A percentile compares a stretch with the other conserved stretches of the same genome.
Conservation (phyloP, 2,113 vertebrate genomes). For the Azemiops feae region DNA sequence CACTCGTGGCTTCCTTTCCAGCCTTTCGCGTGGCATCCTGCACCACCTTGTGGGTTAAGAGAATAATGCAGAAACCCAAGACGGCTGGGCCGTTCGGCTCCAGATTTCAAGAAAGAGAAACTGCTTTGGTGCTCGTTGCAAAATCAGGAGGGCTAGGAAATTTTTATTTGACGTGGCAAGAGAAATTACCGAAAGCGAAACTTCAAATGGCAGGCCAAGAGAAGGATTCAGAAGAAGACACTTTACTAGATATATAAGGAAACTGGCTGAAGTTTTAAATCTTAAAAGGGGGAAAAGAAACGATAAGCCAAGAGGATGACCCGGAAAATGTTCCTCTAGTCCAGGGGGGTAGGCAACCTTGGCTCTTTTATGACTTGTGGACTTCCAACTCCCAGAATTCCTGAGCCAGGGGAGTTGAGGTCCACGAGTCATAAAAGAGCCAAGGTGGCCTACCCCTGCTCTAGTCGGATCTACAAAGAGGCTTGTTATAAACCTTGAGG, state of each 20-base stretch:
- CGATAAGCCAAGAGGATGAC: background rate
- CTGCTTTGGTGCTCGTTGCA: background rate
- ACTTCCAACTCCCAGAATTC: too few relatives aligned
- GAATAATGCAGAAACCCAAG: background rate
- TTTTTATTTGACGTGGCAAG: background rate
- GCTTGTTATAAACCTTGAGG: background rate
- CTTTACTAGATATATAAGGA: background rate
- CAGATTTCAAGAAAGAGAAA: background rate
- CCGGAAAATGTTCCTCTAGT: background rate
- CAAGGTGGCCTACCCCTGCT: too few relatives aligned
- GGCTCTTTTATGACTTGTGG: too few relatives aligned
- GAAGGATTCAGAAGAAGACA: background rate
- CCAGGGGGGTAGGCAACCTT: too few relatives aligned
- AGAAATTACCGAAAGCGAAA: background rate
- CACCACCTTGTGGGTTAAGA: conserved; percentile 13
- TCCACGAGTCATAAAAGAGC: too few relatives aligned
- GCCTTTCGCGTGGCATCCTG: background rate
- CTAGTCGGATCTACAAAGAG: background rate
- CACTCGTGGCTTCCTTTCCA: too few relatives aligned
- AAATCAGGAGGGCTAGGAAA: background rate
- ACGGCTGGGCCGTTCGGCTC: background rate
- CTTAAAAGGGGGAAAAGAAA: background rate
- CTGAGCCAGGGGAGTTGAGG: too few relatives aligned
- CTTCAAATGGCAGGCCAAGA: background rate
- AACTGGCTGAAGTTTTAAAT: background rate